phyloP scores from a whole-genome alignment of 1,140 invertebrate species.

The Leptopilina boulardi region DNA sequence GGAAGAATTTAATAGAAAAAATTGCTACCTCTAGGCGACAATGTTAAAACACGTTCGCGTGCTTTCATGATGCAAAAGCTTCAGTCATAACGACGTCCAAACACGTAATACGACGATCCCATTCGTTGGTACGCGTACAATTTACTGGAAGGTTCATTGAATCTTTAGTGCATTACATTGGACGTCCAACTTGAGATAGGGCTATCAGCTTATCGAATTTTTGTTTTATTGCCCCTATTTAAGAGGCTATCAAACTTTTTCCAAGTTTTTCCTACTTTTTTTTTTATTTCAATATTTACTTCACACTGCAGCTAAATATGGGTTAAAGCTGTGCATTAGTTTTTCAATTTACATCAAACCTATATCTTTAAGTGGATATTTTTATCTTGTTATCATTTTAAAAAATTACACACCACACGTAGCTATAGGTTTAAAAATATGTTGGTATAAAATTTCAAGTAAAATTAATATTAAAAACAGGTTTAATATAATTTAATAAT shows the following conservation, averaged over 20 bases:
- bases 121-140: conserved; percentile 5
- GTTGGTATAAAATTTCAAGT: too few relatives aligned
- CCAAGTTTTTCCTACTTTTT: not conserved
- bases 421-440: too few relatives aligned
- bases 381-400: too few relatives aligned
- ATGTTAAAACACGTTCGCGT: conserved; percentile 17
- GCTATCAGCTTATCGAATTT: conserved; percentile 6
- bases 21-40: conserved; percentile 18
- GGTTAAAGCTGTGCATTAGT: not conserved
- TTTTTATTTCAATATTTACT: not conserved
- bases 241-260: not conserved
- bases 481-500: too few relatives aligned
- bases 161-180: conserved; percentile 19
- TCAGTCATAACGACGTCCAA: conserved; percentile 6
- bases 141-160: conserved; percentile 31
- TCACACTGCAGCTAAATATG: not conserved
- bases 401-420: too few relatives aligned
- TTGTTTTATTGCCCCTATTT: not conserved
- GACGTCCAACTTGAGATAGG: conserved; percentile 14
- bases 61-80: conserved; percentile 22
- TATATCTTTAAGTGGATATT: too few relatives aligned
- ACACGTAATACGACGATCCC: conserved; percentile 31
- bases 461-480: too few relatives aligned
- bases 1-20: conserved; percentile 13
- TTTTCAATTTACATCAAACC: too few relatives aligned